Base-by-base conservation (phyloP, 2,888 invertebrate genomes). In the Neoaliturus tenellus region DNA sequence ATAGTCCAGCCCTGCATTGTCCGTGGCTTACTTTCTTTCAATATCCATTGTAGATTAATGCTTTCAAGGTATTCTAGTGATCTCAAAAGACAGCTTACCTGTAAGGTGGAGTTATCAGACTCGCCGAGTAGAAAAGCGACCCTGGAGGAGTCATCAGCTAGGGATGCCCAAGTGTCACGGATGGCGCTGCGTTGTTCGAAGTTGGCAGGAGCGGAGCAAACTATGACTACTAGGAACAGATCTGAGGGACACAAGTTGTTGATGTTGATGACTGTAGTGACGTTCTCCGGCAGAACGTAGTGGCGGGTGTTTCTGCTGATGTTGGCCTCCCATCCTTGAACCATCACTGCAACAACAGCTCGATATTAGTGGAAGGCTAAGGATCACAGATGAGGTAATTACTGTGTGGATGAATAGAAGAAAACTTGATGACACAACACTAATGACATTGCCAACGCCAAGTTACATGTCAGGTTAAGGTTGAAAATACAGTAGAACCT, bases 171-270 rank as follows among this genome's bases (percentile, higher is more conserved):
- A 0, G 95, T 95, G 84, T 94, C 92, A 85, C 96, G 90, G 78
- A 96, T 95, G 0, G 95, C 94, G 55, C 90, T 87, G 69, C 97
- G 92, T 55, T 93, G 92, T 41, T 93, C 93, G 86, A 94, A 93
- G 90, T 97, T 95, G 0, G 90, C 89, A 0, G 96, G 94, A 0
- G 95, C 93, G 0, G 97, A 96, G 88, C 95, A 95, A 0, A 97
- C 95, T 28, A 96, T 93, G 85, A 97, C 94, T 6, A 97, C 90
- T 28, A 96, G 90, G 88, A 94, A 94, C 0, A 94, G 89, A 8
- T 84, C 67, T 31, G 81, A 62, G 39, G 86, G 78, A 80, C 89
- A 89, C 28, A 88, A 73, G 28, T 86, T 80, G 44, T 81, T 85
- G 14, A 86, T 86, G 51, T 84, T 92, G 88, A 95, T 92, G 84